A percentile compares a stretch with the other conserved stretches of the same genome.
Conservation (phyloP, 2,888 invertebrate genomes). For the Hyppa rectilinea region DNA sequence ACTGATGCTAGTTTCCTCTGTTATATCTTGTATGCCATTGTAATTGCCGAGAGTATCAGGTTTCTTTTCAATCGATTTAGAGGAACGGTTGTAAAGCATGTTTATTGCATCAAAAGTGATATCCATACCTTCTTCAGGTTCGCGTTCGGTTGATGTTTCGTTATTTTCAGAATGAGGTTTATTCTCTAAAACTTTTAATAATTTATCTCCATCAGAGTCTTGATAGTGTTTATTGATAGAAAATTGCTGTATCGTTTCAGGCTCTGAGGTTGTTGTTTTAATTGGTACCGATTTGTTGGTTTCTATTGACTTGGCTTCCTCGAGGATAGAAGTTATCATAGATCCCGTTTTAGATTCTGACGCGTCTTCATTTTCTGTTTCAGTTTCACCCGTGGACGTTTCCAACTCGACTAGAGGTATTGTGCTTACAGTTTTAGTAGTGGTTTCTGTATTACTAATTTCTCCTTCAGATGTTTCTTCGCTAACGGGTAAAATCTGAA, state of each 20-base stretch:
- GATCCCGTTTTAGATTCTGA: constrained; percentile 42
- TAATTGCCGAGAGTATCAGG: constrained; percentile 48
- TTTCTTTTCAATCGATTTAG: constrained; percentile 78
- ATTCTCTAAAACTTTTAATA: constrained; percentile 73
- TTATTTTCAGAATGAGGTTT: constrained; percentile 61
- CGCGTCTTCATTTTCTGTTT: constrained; percentile 42
- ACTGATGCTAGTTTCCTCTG: constrained; percentile 61
- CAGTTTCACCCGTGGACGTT: constrained; percentile 22
- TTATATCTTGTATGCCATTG: constrained; percentile 45
- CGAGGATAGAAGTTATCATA: constrained; percentile 60
- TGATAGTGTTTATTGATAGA: constrained; percentile 71
- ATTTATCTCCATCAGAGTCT: constrained; percentile 68
- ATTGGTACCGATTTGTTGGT: constrained; percentile 50
- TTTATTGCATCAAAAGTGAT: constrained; percentile 83
- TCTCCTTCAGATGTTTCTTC: constrained; percentile 40
- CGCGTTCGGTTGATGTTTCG: constrained; percentile 66
- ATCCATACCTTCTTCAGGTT: constrained; percentile 74
- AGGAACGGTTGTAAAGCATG: constrained; percentile 81
- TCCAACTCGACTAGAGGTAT: constrained; percentile 4
- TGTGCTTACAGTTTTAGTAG: constrained; percentile 33
- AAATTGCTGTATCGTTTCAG: constrained; percentile 67
- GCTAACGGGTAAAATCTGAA: constrained; percentile 14
- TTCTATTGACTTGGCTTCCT: constrained; percentile 63
- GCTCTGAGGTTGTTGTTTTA: constrained; percentile 61
- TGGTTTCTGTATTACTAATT: constrained; percentile 29